Base-by-base conservation (phyloP, 2,113 vertebrate species). In the Columbina picui region DNA sequence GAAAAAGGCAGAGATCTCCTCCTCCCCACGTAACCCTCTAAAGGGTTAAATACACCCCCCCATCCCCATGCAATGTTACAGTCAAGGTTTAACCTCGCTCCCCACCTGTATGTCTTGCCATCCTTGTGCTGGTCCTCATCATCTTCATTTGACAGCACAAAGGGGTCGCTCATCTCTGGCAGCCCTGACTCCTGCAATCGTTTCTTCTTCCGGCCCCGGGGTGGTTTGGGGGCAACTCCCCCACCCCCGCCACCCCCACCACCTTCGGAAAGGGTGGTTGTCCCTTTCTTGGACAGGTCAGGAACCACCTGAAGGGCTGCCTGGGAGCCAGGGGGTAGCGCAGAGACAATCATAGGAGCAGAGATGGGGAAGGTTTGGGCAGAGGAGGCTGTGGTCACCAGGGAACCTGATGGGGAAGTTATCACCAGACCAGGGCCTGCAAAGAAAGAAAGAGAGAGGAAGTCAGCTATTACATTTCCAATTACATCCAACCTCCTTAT, bases 291-390 rank as follows among this genome's bases (percentile, higher is more conserved):
- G 76, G 98, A 97, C 81, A 98, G 96, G 87, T 98, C 98, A 45
- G 98, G 98, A 92, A 98, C 97, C 87, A 98, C 98, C 97, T 98
- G 98, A 34, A 98, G 98, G 96, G 98, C 97, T 71, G 96, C 97
- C 97, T 98, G 98, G 91, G 98, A 98, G 96, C 98, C 98, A 71
- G 98, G 98, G 93, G 98, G 99, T 76, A 99, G 98, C 1, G 99
- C 98, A 75, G 99, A 99, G 95, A 99, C 99, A 93, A 99, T 99
- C 99, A 99, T 99, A 94, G 99, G 98, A 94, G 99, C 99, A 18
- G 99, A 98, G 94, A 99, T 99, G 90, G 99, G 99, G 83, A 99
- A 99, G 75, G 99, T 98, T 97, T 98, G 98, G 94, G 97, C 97
- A 87, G 98, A 98, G 39, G 98, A 92, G 63, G 98, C 97, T 98